Conservation (phyloP, 2,113 vertebrate species). For the Thermophis baileyi region DNA sequence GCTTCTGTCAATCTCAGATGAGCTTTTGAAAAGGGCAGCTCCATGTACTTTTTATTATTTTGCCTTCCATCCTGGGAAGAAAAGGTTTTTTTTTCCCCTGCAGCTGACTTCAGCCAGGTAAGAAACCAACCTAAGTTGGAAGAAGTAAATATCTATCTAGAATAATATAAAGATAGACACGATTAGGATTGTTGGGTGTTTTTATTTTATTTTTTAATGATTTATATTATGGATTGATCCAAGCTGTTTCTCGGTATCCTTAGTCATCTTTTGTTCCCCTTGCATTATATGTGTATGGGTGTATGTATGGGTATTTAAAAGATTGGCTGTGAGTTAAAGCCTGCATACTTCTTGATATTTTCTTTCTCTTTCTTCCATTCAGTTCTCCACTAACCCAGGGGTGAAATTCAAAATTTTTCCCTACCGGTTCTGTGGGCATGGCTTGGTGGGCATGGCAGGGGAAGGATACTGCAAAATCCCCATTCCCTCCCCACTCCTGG, state of each 20-base stretch:
- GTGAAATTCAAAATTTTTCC: too few species aligned
- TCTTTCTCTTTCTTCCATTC: background rate
- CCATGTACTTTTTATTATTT: background rate
- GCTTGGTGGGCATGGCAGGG: too few species aligned
- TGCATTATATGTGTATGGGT: background rate
- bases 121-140: background rate
- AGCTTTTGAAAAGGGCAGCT: background rate
- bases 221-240: background rate
- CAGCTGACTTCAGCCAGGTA: background rate
- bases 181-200: background rate
- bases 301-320: background rate
- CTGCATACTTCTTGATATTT: background rate
- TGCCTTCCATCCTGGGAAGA: background rate
- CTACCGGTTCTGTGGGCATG: too few species aligned
- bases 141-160: background rate
- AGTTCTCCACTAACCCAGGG: too few species aligned
- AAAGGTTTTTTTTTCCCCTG: background rate
- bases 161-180: background rate
- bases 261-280: background rate
- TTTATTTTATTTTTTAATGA: background rate
- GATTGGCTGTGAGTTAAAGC: background rate
- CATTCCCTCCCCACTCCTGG: too few species aligned
- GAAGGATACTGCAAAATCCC: too few species aligned
- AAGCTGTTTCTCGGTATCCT: background rate
- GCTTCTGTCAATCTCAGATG: background rate